Base-by-base conservation (phyloP, 2,888 invertebrate species). In the Tineola bisselliella region DNA sequence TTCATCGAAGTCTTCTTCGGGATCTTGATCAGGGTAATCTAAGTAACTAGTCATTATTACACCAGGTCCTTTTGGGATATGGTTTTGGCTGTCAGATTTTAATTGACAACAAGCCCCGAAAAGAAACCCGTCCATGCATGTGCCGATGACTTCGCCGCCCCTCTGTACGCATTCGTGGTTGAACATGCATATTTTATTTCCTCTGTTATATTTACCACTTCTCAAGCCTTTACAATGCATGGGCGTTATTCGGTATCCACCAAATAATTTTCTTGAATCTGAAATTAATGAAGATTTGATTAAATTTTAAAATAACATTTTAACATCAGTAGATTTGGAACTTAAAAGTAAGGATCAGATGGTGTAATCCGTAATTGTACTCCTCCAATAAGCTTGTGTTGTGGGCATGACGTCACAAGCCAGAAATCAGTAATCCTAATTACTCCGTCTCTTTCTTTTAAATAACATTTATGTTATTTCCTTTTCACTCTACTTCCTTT, bases 71-170 rank as follows among this genome's bases (percentile, higher is more conserved):
- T 87, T 87, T 0, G 87, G 87, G 17, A 87, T 81, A 61, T 87
- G 87, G 0, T 82, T 81, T 57, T 84, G 84, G 66, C 81, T 84
- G 65, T 84, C 83, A 1, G 88, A 70, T 79, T 80, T 65, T 25
- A 95, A 88, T 70, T 93, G 92, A 71, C 96, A 97, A 76, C 96
- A 97, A 0, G 96, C 94, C 1, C 96, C 96, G 70, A 96, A 96
- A n/a, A 95, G 88, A 74, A 95, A 95, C 0, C 96, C 95, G 70
- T 96, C 96, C 92, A 96, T 94, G 72, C 96, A 97, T 0, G 96
- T 93, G 0, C 96, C 95, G 0, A 96, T 94, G 66, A 95, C 93
- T 72, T 93, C 91, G 0, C 96, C 96, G 0, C 90, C 91, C 64
- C 94, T 87, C 67, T 92, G 92, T 0, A 89, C 88, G 73, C 96